These are phyloP conservation scores for Polyommatus iphigenia DNA, from an alignment of 2,888 invertebrate genomes.

Conservation along the genomic window DNA sequence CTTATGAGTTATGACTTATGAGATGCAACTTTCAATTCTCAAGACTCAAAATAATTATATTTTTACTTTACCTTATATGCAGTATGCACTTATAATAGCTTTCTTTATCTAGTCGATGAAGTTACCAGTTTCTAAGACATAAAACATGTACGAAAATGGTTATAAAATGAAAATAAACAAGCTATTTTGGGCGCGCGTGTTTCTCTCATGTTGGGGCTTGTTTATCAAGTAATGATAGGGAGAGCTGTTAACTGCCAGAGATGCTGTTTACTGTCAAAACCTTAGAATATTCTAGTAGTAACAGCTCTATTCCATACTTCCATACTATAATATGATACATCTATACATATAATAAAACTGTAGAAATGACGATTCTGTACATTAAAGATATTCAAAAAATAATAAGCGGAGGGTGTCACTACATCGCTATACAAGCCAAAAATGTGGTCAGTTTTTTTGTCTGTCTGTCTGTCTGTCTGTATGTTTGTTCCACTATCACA, in stretches of 20 bases:
- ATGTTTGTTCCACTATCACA: no score
- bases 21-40: not conserved
- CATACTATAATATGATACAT: no score
- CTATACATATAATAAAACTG: no score
- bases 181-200: slow-evolving; percentile 63
- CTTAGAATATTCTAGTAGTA: slow-evolving; percentile 11
- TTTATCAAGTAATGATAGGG: slow-evolving; percentile 65
- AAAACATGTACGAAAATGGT: slow-evolving; percentile 30
- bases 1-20: not conserved
- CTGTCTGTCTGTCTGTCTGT: no score
- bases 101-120: not conserved
- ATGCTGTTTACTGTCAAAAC: slow-evolving; percentile 53
- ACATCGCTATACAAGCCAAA: no score
- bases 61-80: not conserved
- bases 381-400: no score
- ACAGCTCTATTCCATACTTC: not conserved
- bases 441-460: no score
- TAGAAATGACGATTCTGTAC: no score
- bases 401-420: no score
- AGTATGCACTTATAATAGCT: not conserved
- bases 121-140: not conserved
- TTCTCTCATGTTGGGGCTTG: slow-evolving; percentile 60
- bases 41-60: not conserved
- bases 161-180: slow-evolving; percentile 39
- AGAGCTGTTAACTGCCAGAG: slow-evolving; percentile 61